Percentiles rank a stretch among this genome's conserved stretches.
Conservation (phyloP, 2,797 vertebrate genomes). For the Ataeniobius toweri region DNA sequence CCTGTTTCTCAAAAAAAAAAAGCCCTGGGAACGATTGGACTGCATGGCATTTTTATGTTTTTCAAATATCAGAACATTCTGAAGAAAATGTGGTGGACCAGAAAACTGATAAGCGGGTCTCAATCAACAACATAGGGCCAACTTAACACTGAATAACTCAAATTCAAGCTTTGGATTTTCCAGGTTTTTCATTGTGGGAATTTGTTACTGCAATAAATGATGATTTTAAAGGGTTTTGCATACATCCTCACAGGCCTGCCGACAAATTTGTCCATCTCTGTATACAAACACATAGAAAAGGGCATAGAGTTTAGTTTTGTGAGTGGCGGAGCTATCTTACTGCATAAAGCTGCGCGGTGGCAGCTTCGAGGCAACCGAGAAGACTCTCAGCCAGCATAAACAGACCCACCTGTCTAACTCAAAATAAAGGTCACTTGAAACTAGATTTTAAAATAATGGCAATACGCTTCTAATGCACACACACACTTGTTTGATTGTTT, state of each 20-base stretch:
- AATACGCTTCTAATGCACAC: conserved; percentile 4
- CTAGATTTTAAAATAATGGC: conserved; percentile 17
- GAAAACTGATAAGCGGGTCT: too few relatives aligned
- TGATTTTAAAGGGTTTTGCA: neutral
- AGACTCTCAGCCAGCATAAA: conserved; percentile 30
- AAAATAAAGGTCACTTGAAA: conserved; percentile 65
- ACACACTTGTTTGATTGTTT: conserved; percentile 7
- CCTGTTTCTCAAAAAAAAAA: neutral
- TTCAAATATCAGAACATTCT: neutral
- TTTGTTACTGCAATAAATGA: conserved; percentile 1
- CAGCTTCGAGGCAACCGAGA: conserved; percentile 49
- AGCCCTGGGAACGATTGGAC: too few relatives aligned
- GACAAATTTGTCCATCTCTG: neutral
- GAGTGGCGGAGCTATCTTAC: conserved; percentile 48
- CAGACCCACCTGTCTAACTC: neutral
- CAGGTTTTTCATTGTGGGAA: neutral
- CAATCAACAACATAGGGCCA: neutral
- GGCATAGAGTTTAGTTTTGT: conserved; percentile 58
- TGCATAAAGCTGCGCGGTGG: conserved; percentile 59
- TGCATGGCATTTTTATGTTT: neutral
- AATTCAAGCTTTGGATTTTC: too few relatives aligned
- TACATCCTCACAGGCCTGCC: neutral
- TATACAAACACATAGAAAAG: conserved; percentile 29
- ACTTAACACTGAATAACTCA: neutral
- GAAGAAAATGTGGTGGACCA: neutral